phyloP scores from a whole-genome alignment of 1,140 invertebrate species.

The Amyelois transitella region DNA sequence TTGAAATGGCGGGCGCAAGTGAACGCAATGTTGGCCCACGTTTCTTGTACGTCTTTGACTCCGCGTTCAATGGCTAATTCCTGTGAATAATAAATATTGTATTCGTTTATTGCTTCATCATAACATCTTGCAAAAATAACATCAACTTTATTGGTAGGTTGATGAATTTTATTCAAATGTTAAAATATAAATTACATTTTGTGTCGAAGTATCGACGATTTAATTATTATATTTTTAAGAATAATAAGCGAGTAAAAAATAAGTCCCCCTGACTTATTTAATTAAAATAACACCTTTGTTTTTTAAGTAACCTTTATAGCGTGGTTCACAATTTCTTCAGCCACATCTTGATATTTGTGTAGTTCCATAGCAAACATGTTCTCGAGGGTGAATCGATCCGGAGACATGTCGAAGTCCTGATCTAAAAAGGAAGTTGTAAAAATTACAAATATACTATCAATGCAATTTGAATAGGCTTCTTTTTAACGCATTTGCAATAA shows the following conservation, averaged over 20 bases:
- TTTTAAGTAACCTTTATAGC: constrained; percentile 89
- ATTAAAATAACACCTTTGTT: too few species aligned
- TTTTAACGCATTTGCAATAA: not conserved
- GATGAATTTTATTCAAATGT: too few species aligned
- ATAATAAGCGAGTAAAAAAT: not conserved
- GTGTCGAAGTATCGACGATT: too few species aligned
- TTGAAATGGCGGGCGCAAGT: constrained; percentile 80
- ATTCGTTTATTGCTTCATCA: too few species aligned
- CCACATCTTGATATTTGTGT: constrained; percentile 87
- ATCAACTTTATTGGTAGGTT: too few species aligned
- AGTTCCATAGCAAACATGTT: constrained; percentile 95
- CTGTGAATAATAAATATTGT: constrained; percentile 34
- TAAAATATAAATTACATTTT: too few species aligned
- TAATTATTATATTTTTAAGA: too few species aligned
- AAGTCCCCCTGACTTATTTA: too few species aligned
- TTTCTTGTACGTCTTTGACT: constrained; percentile 84
- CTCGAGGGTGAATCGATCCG: constrained; percentile 89
- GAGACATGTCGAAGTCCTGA: constrained; percentile 88
- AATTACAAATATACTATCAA: too few species aligned
- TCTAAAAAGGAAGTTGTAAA: constrained; percentile 32
- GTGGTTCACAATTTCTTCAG: constrained; percentile 88
- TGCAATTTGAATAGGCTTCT: too few species aligned
- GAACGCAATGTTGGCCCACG: constrained; percentile 85
- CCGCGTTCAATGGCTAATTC: constrained; percentile 91
- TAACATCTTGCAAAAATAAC: too few species aligned